Conservation (phyloP, 1,140 invertebrate genomes). For the Belonocnema kinseyi region DNA sequence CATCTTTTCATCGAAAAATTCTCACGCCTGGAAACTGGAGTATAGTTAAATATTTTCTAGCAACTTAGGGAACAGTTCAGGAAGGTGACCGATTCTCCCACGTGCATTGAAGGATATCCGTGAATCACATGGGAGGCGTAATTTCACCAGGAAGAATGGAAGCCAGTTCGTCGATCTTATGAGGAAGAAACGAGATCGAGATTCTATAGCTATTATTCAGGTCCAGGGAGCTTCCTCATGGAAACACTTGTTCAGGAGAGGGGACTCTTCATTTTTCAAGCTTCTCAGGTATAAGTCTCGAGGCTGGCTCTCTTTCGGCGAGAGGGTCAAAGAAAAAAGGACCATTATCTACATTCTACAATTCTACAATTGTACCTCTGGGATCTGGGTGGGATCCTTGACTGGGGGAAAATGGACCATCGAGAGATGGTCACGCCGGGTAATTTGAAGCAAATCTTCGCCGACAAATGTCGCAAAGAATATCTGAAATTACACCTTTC, state of each 20-base stretch:
- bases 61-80: too few relatives aligned
- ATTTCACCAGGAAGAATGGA: not conserved
- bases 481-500: conserved; percentile 47
- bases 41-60: too few relatives aligned
- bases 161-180: too few relatives aligned
- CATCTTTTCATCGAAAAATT: too few relatives aligned
- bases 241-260: too few relatives aligned
- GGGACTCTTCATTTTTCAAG: too few relatives aligned
- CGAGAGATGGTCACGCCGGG: conserved; percentile 36
- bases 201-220: too few relatives aligned
- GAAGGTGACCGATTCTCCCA: conserved; percentile 47
- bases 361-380: too few relatives aligned
- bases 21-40: too few relatives aligned
- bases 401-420: conserved; percentile 11
- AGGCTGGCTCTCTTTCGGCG: not conserved
- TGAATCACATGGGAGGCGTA: conserved; percentile 15
- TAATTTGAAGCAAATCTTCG: conserved; percentile 50
- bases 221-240: too few relatives aligned
- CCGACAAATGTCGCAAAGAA: conserved; percentile 38
- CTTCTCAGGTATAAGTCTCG: too few relatives aligned
- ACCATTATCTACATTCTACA: conserved; percentile 11
- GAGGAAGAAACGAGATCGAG: too few relatives aligned
- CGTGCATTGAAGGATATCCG: conserved; percentile 27
- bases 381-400: conserved; percentile 41
- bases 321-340: conserved; percentile 46